Evolutionary conservation across 1,140 invertebrate genomes (phyloP).

Genomic region (Solen grandis): DNA sequence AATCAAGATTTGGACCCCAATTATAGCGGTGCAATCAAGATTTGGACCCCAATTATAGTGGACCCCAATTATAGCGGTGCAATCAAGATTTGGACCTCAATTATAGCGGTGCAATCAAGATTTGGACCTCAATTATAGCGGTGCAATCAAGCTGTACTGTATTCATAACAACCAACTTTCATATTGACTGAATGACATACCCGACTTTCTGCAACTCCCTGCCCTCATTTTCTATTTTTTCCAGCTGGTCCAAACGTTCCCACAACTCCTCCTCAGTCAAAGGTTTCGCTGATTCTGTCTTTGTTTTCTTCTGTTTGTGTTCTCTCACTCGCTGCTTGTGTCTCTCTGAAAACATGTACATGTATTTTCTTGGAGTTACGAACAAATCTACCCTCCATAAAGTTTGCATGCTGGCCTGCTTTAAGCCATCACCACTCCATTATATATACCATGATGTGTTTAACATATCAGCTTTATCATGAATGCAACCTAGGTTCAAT

Average conservation of each 20-base stretch:
- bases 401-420: too few species aligned
- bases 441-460: too few species aligned
- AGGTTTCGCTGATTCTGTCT: not conserved
- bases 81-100: too few species aligned
- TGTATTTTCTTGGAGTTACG: too few species aligned
- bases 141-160: not conserved
- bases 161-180: not conserved
- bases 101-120: not conserved
- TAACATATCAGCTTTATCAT: too few species aligned
- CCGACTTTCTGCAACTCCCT: conserved; percentile 34
- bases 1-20: too few species aligned
- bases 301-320: not conserved
- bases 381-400: too few species aligned
- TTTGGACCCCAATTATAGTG: too few species aligned
- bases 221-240: conserved; percentile 35
- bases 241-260: conserved; percentile 45
- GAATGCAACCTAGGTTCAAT: too few species aligned
- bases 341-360: not conserved
- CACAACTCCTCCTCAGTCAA: conserved; percentile 48
- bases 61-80: not conserved
- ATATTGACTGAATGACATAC: not conserved
- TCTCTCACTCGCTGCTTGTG: conserved; percentile 26
- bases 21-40: too few species aligned
- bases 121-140: not conserved
- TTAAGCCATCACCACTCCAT: too few species aligned